Evolutionary conservation across 2,113 vertebrate species (phyloP).

Genomic region (Hemiscyllium ocellatum): DNA sequence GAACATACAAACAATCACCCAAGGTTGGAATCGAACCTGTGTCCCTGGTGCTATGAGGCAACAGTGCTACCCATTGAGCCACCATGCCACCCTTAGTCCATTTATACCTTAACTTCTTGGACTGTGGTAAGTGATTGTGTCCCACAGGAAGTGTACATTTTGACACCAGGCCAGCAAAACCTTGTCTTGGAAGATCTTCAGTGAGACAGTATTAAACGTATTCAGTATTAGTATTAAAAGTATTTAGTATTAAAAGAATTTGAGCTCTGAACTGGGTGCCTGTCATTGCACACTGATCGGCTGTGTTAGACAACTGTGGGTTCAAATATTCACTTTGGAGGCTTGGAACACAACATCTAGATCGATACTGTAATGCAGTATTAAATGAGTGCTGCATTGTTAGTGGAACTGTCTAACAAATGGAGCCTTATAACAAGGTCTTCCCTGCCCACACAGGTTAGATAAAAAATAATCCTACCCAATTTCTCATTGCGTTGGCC

Average conservation of each 20-base stretch:
- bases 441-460: neutral
- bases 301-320: neutral
- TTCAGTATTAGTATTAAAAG: too few relatives aligned
- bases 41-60: too few relatives aligned
- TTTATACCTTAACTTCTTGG: neutral
- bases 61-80: too few relatives aligned
- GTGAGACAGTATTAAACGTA: neutral
- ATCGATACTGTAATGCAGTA: neutral
- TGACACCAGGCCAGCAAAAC: neutral
- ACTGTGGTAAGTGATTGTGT: neutral
- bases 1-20: too few relatives aligned
- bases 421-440: neutral
- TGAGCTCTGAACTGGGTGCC: neutral
- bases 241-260: neutral
- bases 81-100: neutral
- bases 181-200: neutral
- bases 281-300: too few relatives aligned
- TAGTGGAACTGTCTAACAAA: neutral
- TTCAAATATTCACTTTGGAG: neutral
- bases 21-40: too few relatives aligned
- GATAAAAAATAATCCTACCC: neutral
- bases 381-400: neutral
- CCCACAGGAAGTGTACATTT: neutral
- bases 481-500: neutral
- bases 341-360: neutral